Conservation (phyloP, 2,888 invertebrate species). For the Masnerella sp. region DNA sequence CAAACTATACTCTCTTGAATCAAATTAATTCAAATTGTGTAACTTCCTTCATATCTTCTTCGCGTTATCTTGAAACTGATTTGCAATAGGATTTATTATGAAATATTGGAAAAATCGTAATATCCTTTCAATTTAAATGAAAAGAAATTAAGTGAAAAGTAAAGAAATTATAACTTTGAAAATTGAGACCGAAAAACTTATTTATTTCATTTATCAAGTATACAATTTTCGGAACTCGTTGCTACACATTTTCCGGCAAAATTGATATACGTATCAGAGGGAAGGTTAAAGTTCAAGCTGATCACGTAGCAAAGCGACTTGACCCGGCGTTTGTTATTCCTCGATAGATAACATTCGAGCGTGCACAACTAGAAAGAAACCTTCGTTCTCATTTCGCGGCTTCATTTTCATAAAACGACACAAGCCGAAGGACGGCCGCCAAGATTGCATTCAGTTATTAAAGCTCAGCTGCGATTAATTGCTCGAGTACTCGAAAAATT, state of each 20-base stretch:
- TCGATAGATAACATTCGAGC: constrained; percentile 35
- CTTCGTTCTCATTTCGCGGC: constrained; percentile 53
- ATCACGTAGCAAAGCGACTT: constrained; percentile 42
- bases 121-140: no score
- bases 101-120: no score
- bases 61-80: no score
- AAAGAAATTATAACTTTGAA: no score
- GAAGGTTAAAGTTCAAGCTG: constrained; percentile 48
- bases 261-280: constrained; percentile 41
- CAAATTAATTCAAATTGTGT: no score
- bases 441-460: constrained; percentile 46
- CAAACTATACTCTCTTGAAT: no score
- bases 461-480: constrained; percentile 31
- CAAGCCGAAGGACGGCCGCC: constrained; percentile 37
- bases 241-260: constrained; percentile 36
- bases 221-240: constrained; percentile 2
- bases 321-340: constrained; percentile 55
- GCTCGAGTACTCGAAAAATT: constrained; percentile 19
- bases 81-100: no score
- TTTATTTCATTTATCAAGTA: no score
- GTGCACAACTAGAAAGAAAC: constrained; percentile 39
- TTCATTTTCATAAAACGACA: constrained; percentile 53
- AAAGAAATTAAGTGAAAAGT: no score
- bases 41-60: no score
- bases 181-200: no score